Evolutionary conservation across 2,888 invertebrate genomes (phyloP), one percentile per base, ranked within the genome.

Genomic region (Drosophila tripunctata): DNA sequence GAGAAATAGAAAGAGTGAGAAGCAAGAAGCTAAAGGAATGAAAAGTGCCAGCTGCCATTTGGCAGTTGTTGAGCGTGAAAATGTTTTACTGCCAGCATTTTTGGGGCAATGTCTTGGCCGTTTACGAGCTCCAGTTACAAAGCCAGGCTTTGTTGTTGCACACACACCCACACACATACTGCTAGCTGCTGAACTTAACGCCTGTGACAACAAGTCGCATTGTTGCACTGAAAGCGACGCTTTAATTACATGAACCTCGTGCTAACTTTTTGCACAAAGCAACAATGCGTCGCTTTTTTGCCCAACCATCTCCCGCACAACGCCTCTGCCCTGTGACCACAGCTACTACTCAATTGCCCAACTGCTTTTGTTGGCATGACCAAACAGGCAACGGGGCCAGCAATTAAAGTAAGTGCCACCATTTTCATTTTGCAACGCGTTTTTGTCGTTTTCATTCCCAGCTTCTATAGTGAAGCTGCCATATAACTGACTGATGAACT

Each of bases 331-430:
- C 15, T n/a, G 21, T 12, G 6, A 24, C 36, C 43, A 17, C 27
- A 15, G 3, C 21, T 12, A 8, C 21, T 17, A 24, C n/a, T 19
- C 19, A 7, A 12, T 35, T 30, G 38, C 36, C 40, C 40, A 51
- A 27, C 43, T 22, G 71, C 64, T 56, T 48, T 70, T 71, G 71
- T 75, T 60, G 52, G 38, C 58, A 43, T 30, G 22, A 5, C 27
- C 51, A 47, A 17, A 24, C 17, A n/a, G n/a, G 65, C 38, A 40
- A 38, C 38, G 30, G 40, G 57, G 33, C 35, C 51, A 71, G 67
- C 81, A 87, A 82, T 82, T 82, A 82, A 85, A 87, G 86, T 82
- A 82, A 82, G 81, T 82, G 81, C 69, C 75, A 61, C 64, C 76
- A 85, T 78, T 82, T 78, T 78, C 68, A 57, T 60, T 64, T 57